Base-by-base conservation (phyloP, 1,140 invertebrate species). In the Pseudoatta argentina region DNA sequence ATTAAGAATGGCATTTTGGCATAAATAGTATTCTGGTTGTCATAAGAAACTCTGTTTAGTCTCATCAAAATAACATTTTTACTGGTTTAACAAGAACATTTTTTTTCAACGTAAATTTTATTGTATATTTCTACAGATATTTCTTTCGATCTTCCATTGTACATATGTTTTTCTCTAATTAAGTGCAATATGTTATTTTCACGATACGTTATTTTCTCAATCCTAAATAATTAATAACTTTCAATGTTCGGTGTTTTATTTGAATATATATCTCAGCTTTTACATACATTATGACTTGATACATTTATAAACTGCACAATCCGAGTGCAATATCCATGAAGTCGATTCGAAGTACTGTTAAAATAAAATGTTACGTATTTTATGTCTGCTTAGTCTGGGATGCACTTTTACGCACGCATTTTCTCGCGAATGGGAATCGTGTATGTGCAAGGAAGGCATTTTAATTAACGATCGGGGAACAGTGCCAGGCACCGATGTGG, bases 391-490 rank as follows among this genome's bases (percentile, higher is more conserved):
- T 44, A 57, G 6, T 34, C 18, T 27, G 27, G 21, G 30, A 81
- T 57, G 34, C 53, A 39, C 27, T 73, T 8, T 73, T 61, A 8
- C 57, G 63, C 44, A n/a, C 27, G 27, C 24, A 44, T 61, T 39
- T 48, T 12, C 53, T 21, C 30, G 48, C 30, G 34, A 14, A 27
- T 24, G 30, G 69, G 59, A 85, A 76, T 59, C 82, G 66, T 86
- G 71, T 63, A 63, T 61, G 57, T 87, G 87, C 85, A 78, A 87
- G 86, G 73, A 83, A 83, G 86, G 77, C 83, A 87, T 89, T 93
- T 92, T 92, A 90, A 93, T 93, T 92, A 93, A 93, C 92, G 92
- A 93, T 90, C 87, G 87, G 67, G 72, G 86, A 91, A 88, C 86
- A 86, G 59, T 77, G 76, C 76, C 86, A 87, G 88, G 81, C 82